Evolutionary conservation across 2,113 vertebrate species (phyloP).

Genomic region (Ginglymostoma cirratum): DNA sequence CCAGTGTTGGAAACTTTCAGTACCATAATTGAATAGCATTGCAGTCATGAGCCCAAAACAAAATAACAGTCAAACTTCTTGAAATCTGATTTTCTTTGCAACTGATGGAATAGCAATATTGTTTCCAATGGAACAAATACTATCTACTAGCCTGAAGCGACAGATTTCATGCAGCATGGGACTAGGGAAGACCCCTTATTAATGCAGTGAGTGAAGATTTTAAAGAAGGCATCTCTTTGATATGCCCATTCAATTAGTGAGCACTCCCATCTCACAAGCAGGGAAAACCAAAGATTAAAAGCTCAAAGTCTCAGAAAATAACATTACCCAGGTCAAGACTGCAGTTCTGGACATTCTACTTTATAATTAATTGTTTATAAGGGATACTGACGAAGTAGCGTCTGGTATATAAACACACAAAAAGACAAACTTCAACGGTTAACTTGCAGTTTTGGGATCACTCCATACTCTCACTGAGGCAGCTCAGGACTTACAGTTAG

Average conservation of each 20-base stretch:
- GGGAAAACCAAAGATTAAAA: neutral
- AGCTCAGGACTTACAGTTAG: conserved; percentile 73
- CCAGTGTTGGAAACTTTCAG: neutral
- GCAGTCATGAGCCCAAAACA: neutral
- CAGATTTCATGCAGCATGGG: neutral
- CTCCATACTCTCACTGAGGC: neutral
- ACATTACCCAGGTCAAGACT: neutral
- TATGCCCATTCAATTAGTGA: neutral
- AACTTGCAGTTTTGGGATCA: neutral
- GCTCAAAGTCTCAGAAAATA: neutral
- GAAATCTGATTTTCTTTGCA: neutral
- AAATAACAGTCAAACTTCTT: neutral
- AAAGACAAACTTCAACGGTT: neutral
- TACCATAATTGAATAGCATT: neutral
- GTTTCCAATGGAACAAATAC: neutral
- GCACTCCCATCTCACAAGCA: neutral
- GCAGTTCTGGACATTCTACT: neutral
- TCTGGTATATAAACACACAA: neutral
- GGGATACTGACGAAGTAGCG: neutral
- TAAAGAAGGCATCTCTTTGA: neutral
- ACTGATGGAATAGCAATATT: neutral
- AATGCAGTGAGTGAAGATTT: neutral
- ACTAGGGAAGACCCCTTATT: neutral
- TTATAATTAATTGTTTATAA: neutral
- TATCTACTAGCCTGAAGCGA: neutral